Evolutionary conservation across 2,888 invertebrate species (phyloP).

Genomic region (Megalurothrips usitatus): DNA sequence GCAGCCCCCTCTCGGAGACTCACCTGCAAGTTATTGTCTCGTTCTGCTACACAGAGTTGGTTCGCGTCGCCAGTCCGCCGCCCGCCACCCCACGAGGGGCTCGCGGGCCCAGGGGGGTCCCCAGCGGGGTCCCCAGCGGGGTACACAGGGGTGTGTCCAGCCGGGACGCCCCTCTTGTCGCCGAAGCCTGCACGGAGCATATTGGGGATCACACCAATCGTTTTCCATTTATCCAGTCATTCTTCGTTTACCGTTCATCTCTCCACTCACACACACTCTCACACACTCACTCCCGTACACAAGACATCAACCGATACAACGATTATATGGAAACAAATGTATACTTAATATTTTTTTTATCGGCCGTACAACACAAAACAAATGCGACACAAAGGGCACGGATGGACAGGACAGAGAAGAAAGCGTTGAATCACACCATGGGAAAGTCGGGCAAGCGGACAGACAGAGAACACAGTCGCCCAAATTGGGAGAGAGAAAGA

Average conservation of each 20-base stretch:
- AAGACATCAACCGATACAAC: too few relatives aligned
- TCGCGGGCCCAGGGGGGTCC: background rate
- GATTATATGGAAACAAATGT: too few relatives aligned
- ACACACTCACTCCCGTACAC: background rate
- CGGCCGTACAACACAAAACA: too few relatives aligned
- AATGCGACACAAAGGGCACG: too few relatives aligned
- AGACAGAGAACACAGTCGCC: too few relatives aligned
- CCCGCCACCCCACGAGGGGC: background rate
- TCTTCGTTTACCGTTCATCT: background rate
- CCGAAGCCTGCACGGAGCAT: background rate
- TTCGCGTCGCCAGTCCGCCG: background rate
- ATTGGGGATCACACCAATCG: background rate
- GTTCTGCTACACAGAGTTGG: conserved; percentile 19
- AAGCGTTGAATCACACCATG: too few relatives aligned
- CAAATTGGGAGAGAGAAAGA: too few relatives aligned
- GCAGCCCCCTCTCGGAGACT: background rate
- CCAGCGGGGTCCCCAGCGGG: background rate
- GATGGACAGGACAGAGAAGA: too few relatives aligned
- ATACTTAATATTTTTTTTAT: too few relatives aligned
- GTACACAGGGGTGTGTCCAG: background rate
- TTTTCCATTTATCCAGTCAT: background rate
- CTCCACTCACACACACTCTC: background rate
- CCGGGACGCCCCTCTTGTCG: background rate
- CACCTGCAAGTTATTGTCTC: background rate
- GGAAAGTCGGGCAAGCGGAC: too few relatives aligned